Base-by-base conservation (phyloP, 2,888 invertebrate genomes). In the Drosophila algonquin region DNA sequence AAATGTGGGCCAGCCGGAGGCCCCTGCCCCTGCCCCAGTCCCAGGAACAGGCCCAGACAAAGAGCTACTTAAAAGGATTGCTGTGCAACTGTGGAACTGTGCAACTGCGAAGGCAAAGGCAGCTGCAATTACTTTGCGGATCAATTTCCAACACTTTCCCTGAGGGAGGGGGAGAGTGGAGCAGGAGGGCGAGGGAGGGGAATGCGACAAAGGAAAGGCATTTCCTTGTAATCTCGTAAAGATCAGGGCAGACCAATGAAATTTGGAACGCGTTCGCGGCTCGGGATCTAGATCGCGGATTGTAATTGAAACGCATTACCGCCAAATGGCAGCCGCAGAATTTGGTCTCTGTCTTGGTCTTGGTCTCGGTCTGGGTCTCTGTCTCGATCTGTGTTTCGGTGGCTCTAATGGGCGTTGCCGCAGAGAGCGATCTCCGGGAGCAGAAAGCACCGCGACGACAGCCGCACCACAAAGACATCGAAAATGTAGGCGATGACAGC, bases 401-500 rank as follows among this genome's bases (percentile, higher is more conserved):
- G 53, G 59, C 60, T 75, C 59, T 67, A 68, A 65, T 77, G 85
- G 84, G 87, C 89, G 89, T 83, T 81, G 75, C 79, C 53, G 56
- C 53, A 56, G 63, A 35, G 35, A 35, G 35, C 35, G 35, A 57
- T 68, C 71, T 30, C 35, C 46, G 45, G 48, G 59, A 50, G 58
- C 53, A 32, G 51, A 65, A 65, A 63, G 48, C 56, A 18, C 46
- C 40, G 40, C 44, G 10, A 32, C 18, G 44, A 40, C 40, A 54
- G 45, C 58, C 45, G 35, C 63, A 57, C 21, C 14, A 52, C 52
- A 14, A 54, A 44, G 60, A 46, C 24, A 71, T 54, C 59, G 64
- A 45, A 45, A 64, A 78, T 83, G 80, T 87, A 87, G 88, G 88
- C 89, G 88, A 88, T 79, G 84, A 88, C 89, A 88, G 76, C 57